Conservation (phyloP, 37 sponge, comb jelly and placozoan species). For the Spongia lamella region DNA sequence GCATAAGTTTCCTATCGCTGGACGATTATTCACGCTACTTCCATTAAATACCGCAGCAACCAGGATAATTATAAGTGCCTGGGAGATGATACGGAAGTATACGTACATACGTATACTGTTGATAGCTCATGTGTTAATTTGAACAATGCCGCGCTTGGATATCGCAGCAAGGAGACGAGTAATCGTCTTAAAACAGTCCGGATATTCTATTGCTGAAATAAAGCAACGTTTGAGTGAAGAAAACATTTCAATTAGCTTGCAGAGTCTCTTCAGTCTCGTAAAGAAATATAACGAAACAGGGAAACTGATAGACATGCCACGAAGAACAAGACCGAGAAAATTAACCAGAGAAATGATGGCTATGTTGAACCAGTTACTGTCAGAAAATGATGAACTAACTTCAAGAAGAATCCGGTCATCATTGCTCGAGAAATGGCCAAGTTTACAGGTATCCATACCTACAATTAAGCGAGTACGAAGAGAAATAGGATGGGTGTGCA, state of each 20-base stretch:
- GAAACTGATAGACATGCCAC: neutral
- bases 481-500: too few species aligned
- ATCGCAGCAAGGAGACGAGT: too few species aligned
- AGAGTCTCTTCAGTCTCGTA: neutral
- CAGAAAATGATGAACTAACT: slow-evolving; percentile 37
- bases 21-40: too few species aligned
- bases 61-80: too few species aligned
- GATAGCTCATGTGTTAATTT: too few species aligned
- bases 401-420: slow-evolving; percentile 1
- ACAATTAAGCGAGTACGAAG: too few species aligned
- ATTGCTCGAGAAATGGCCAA: slow-evolving; percentile 23
- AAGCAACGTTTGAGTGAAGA: slow-evolving; percentile 5
- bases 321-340: neutral
- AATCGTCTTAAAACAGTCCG: neutral
- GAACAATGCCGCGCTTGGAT: too few species aligned
- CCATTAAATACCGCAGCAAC: too few species aligned
- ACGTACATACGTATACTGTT: too few species aligned
- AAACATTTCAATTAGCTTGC: neutral
- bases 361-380: slow-evolving; percentile 3
- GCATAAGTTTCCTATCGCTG: too few species aligned
- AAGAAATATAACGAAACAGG: slow-evolving; percentile 1
- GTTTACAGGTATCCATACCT: slow-evolving; percentile 14
- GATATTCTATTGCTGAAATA: neutral
- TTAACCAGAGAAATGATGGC: neutral
- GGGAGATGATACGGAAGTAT: too few species aligned